Conservation (phyloP, 2,888 invertebrate species). For the Trichopria drosophilae region DNA sequence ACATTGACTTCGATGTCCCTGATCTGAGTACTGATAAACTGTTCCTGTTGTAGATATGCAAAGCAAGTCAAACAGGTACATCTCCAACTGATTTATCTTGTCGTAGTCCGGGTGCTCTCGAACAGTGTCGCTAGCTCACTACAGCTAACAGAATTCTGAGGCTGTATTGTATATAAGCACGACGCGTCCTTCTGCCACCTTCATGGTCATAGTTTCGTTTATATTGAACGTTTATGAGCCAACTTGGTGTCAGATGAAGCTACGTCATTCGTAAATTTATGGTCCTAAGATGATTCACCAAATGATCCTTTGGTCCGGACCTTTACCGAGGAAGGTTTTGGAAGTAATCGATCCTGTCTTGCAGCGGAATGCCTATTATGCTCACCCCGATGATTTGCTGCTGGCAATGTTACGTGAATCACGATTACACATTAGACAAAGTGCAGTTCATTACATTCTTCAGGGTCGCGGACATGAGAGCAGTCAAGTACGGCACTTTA, state of each 20-base stretch:
- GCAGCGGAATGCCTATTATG: constrained; percentile 5
- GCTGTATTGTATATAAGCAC: constrained; percentile 3
- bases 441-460: constrained; percentile 3
- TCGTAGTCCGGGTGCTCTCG: not conserved
- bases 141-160: constrained; percentile 4
- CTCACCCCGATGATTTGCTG: constrained; percentile 14
- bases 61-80: constrained; percentile 4
- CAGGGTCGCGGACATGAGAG: not conserved
- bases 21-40: constrained; percentile 5
- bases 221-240: constrained; percentile 3
- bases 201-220: not conserved
- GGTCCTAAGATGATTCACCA: too few species aligned
- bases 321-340: not conserved
- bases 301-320: constrained; percentile 4
- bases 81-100: not conserved
- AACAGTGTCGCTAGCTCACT: constrained; percentile 2
- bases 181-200: constrained; percentile 1
- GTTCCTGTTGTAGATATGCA: constrained; percentile 3
- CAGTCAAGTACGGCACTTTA: too few species aligned
- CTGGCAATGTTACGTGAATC: constrained; percentile 14
- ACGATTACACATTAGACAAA: constrained; percentile 7
- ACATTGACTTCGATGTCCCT: not conserved
- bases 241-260: not conserved
- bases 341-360: constrained; percentile 1
- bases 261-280: not conserved